Conservation (phyloP, 2,888 invertebrate species). For the Eristalinus sepulchralis region DNA sequence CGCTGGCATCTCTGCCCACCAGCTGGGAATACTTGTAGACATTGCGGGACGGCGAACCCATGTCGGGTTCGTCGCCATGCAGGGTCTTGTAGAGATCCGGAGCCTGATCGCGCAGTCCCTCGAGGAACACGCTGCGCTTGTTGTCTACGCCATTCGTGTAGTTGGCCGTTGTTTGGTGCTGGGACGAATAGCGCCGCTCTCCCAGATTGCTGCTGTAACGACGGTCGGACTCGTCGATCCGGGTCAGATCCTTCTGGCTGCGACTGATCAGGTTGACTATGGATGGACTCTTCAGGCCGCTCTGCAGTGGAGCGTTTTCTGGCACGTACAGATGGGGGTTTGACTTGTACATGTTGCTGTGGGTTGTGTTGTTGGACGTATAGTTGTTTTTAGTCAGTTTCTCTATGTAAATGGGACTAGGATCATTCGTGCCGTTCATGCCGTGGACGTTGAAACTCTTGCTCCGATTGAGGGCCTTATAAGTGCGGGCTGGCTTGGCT, state of each 20-base stretch:
- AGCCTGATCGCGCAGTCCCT: constrained; percentile 86
- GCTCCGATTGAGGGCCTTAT: constrained; percentile 89
- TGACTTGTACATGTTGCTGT: constrained; percentile 85
- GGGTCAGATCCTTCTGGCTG: constrained; percentile 89
- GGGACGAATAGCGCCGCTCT: constrained; percentile 67
- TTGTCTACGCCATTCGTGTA: constrained; percentile 80
- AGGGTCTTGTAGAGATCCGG: constrained; percentile 88
- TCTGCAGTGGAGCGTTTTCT: constrained; percentile 76
- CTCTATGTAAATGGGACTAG: constrained; percentile 80
- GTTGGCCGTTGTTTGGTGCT: constrained; percentile 34
- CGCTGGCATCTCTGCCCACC: constrained; percentile 68
- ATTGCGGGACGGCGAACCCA: constrained; percentile 40
- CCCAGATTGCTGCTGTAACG: constrained; percentile 72
- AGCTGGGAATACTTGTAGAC: constrained; percentile 59
- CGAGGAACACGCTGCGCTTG: constrained; percentile 85
- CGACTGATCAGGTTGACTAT: constrained; percentile 92
- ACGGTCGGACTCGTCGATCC: constrained; percentile 81
- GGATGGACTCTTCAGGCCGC: constrained; percentile 88
- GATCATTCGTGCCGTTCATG: constrained; percentile 81
- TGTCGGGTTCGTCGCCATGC: constrained; percentile 83
- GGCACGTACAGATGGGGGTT: constrained; percentile 89
- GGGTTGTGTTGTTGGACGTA: constrained; percentile 74
- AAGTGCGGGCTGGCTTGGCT: constrained; percentile 90
- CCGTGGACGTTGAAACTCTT: constrained; percentile 93
- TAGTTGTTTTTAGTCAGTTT: constrained; percentile 79